A percentile compares a stretch with the other conserved stretches of the same genome.
Conservation (phyloP, 37 sponge, comb jelly and placozoan genomes). For the Hormiphora californensis region DNA sequence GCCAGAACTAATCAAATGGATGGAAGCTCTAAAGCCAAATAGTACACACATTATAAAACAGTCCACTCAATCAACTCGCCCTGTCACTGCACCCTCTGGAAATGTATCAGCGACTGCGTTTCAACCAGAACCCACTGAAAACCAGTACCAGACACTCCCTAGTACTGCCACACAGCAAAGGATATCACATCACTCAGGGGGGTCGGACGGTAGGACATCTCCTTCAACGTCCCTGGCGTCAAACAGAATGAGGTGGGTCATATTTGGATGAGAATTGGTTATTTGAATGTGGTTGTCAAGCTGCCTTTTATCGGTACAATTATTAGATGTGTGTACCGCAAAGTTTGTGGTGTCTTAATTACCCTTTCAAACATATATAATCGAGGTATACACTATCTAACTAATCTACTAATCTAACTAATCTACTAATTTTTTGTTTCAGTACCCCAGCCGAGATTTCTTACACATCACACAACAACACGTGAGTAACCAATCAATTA, state of each 20-base stretch:
- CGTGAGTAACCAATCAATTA: no score
- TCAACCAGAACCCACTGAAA: not conserved
- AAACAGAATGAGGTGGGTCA: not conserved
- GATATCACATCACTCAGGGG: not conserved
- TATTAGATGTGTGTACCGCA: no score
- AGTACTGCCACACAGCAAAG: not conserved
- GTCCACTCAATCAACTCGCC: not conserved
- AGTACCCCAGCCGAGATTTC: no score
- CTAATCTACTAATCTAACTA: no score
- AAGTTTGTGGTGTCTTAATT: no score
- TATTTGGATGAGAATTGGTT: not conserved
- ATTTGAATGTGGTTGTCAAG: not conserved
- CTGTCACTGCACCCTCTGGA: not conserved
- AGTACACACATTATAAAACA: not conserved
- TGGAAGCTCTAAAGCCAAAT: slow-evolving; percentile 18
- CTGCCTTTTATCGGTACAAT: no score
- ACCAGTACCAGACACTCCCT: not conserved
- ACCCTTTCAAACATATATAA: no score
- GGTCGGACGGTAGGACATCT: slow-evolving; percentile 3
- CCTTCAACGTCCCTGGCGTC: not conserved
- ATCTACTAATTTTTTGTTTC: no score
- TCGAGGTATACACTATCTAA: no score
- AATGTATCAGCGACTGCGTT: not conserved
- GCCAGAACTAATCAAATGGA: slow-evolving; percentile 26
- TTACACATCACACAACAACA: no score